These are phyloP conservation scores for Oplegnathus fasciatus DNA, from an alignment of 2,113 vertebrate species.

Conservation along the genomic window DNA sequence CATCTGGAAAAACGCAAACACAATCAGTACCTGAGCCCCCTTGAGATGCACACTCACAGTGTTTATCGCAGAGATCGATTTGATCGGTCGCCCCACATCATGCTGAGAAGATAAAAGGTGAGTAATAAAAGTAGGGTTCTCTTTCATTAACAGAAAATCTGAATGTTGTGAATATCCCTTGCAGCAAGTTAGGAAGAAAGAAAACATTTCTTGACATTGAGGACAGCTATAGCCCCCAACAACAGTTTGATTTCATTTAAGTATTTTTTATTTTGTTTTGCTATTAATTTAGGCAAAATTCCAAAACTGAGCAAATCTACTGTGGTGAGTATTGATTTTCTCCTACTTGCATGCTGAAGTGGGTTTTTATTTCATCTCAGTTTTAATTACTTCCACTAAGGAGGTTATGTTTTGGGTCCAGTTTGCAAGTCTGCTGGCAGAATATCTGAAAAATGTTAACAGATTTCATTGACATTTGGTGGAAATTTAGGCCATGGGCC, in stretches of 20 bases:
- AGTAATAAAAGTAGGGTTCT: conserved; percentile 44
- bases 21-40: conserved; percentile 81
- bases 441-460: not conserved
- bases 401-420: conserved; percentile 3
- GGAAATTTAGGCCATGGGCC: not conserved
- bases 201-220: not conserved
- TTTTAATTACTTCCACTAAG: conserved; percentile 41
- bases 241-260: conserved; percentile 23
- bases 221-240: not conserved
- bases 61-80: conserved; percentile 81
- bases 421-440: not conserved
- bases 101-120: conserved; percentile 66
- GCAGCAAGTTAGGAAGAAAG: not conserved
- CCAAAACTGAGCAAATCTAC: conserved; percentile 33
- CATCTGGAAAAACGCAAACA: conserved; percentile 90
- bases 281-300: conserved; percentile 31
- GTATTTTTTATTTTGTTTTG: conserved; percentile 24
- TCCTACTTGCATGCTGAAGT: conserved; percentile 15
- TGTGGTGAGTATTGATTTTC: conserved; percentile 39
- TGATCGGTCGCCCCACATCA: conserved; percentile 65
- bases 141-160: conserved; percentile 39
- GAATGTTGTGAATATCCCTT: not conserved
- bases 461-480: conserved; percentile 14
- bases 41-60: conserved; percentile 71
- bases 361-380: conserved; percentile 41